These are phyloP conservation scores for Dendrolimus pini DNA, from an alignment of 2,888 invertebrate species.

Conservation along the genomic window DNA sequence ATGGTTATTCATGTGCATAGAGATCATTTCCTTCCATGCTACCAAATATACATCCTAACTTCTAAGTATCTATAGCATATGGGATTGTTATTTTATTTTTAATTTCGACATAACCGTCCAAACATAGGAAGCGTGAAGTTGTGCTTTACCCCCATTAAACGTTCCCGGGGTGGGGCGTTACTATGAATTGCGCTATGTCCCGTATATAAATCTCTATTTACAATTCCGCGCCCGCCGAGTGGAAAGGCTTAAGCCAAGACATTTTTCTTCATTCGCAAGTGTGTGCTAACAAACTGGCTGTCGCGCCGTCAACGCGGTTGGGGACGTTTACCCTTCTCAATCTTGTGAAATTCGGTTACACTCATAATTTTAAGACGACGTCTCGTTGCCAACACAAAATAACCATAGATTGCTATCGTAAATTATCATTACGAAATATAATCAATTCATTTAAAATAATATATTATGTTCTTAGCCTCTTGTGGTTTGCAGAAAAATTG, in stretches of 20 bases:
- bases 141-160: constrained; percentile 22
- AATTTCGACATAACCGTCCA: neutral
- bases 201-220: constrained; percentile 75
- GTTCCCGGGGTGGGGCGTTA: constrained; percentile 43
- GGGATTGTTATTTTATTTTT: no score
- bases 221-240: constrained; percentile 61
- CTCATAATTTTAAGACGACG: constrained; percentile 31
- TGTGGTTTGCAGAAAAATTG: no score
- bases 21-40: no score
- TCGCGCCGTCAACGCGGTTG: constrained; percentile 32
- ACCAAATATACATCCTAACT: no score
- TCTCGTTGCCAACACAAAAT: constrained; percentile 16
- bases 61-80: no score
- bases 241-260: constrained; percentile 69
- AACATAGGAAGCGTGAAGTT: neutral
- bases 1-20: no score
- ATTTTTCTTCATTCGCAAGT: constrained; percentile 73
- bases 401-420: neutral
- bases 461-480: neutral
- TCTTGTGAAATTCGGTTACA: constrained; percentile 47
- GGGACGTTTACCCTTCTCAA: constrained; percentile 54
- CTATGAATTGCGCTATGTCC: constrained; percentile 52
- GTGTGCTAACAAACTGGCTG: constrained; percentile 63
- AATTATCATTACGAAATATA: neutral
- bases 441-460: neutral